Evolutionary conservation across 2,888 invertebrate species (phyloP).

Genomic region (Rhagonycha lutea): DNA sequence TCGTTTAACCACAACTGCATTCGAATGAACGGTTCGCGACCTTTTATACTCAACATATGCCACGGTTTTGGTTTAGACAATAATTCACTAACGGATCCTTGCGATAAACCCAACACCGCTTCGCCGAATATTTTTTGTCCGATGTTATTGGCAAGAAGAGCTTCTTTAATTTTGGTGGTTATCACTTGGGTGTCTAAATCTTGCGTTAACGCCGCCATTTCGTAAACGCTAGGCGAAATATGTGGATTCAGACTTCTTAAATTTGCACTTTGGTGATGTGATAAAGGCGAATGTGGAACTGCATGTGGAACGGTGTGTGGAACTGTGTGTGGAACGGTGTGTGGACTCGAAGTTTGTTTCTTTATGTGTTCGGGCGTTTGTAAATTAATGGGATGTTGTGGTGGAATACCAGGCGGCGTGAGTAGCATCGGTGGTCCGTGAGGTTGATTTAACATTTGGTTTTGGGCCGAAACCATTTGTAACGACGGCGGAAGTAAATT

Average conservation of each 20-base stretch:
- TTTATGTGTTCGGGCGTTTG: slow-evolving; percentile 65
- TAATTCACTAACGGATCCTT: slow-evolving; percentile 96
- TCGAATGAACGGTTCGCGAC: slow-evolving; percentile 92
- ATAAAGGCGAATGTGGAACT: slow-evolving; percentile 62
- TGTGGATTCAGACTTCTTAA: slow-evolving; percentile 80
- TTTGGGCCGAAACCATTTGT: slow-evolving; percentile 55
- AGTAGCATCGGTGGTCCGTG: slow-evolving; percentile 68
- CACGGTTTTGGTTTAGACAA: slow-evolving; percentile 98
- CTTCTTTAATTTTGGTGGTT: slow-evolving; percentile 96
- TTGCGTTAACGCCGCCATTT: slow-evolving; percentile 95
- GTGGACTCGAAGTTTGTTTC: slow-evolving; percentile 62
- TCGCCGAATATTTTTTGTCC: slow-evolving; percentile 99
- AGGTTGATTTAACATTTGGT: slow-evolving; percentile 55
- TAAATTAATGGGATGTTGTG: slow-evolving; percentile 71
- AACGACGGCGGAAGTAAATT: slow-evolving; percentile 62
- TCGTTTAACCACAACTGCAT: slow-evolving; percentile 98
- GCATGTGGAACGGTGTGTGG: slow-evolving; percentile 54
- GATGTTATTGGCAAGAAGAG: slow-evolving; percentile 93
- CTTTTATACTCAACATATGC: slow-evolving; percentile 98
- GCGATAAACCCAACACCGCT: slow-evolving; percentile 93
- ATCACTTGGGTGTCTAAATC: slow-evolving; percentile 96
- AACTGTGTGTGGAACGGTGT: slow-evolving; percentile 57
- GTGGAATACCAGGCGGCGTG: slow-evolving; percentile 77
- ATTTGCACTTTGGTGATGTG: slow-evolving; percentile 63
- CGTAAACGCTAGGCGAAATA: slow-evolving; percentile 94